Base-by-base conservation (phyloP, 1,140 invertebrate genomes). In the Lasioglossum albipes region DNA sequence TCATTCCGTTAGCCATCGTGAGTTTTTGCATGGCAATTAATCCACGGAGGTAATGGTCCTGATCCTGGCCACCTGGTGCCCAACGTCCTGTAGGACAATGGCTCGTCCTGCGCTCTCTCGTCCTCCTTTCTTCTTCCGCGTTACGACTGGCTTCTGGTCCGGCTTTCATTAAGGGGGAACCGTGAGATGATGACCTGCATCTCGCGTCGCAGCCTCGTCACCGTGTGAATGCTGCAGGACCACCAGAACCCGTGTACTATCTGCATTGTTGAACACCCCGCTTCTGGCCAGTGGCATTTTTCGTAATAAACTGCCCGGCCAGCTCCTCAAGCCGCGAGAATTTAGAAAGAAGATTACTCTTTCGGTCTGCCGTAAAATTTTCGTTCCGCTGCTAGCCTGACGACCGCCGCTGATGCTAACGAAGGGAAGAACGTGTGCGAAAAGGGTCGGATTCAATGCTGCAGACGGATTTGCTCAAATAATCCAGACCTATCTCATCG, bases 1-100 rank as follows among this genome's bases (percentile, higher is more conserved):
- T 89, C 85, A 85, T 84, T 88, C 80, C 85, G 86, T 87, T 89
- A 85, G 86, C 90, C 87, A 89, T 90, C 89, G 82, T 82, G 70
- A 86, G 85, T 88, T 90, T 90, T 90, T 90, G 89, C 89, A 89
- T 89, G 54, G 87, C 87, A 90, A 90, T 90, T 91, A 91, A 91
- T 90, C 87, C 89, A 83, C 73, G 77, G 45, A 75, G 79, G 90
- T 90, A 91, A 91, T 91, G 87, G 89, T 79, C 77, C 79, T 77
- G 82, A 89, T 90, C 88, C 87, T 84, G 75, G 81, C 87, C 89
- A 89, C 90, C 90, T 88, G 90, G 88, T 87, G 81, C 72, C 65
- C 76, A 62, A 75, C 84, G 87, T 88, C 81, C 83, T 81, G 82
- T 76, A 89, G 90, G 89, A 91, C 89, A 90, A 90, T 90, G 83